Evolutionary conservation across 2,797 vertebrate genomes (phyloP).

Genomic region (Hyperoplus lanceolatus): DNA sequence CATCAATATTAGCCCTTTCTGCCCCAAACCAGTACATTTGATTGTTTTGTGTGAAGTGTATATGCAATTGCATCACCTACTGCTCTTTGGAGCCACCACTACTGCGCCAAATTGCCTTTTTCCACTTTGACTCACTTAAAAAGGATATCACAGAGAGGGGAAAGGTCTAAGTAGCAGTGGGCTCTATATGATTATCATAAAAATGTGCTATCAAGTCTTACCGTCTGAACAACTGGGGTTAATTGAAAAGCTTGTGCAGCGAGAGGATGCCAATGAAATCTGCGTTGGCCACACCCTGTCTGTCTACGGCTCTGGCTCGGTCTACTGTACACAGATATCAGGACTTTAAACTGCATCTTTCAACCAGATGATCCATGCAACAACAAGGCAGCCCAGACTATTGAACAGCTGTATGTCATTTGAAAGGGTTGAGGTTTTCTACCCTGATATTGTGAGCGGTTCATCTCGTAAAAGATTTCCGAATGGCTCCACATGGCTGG

Average conservation of each 20-base stretch:
- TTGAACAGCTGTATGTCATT: constrained; percentile 60
- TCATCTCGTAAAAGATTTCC: constrained; percentile 60
- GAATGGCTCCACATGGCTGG: constrained; percentile 47
- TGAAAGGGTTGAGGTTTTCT: constrained; percentile 45
- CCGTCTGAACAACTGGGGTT: constrained; percentile 31
- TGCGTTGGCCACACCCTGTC: constrained; percentile 26
- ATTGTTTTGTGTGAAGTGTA: background rate
- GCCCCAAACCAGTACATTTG: background rate
- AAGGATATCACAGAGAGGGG: constrained; percentile 1
- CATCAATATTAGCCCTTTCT: background rate
- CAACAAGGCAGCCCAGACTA: constrained; percentile 24
- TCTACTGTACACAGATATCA: constrained; percentile 24
- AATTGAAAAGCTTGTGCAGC: constrained; percentile 21
- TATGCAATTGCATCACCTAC: background rate
- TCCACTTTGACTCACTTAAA: constrained; percentile 48
- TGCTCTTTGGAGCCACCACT: background rate
- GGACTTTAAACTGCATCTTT: constrained; percentile 65
- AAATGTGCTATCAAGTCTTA: constrained; percentile 32
- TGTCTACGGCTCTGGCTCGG: constrained; percentile 19
- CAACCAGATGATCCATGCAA: constrained; percentile 69
- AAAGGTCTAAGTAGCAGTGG: background rate
- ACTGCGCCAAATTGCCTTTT: constrained; percentile 1
- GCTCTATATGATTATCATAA: constrained; percentile 32
- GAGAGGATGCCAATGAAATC: constrained; percentile 45
- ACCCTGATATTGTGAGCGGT: constrained; percentile 51